These are phyloP conservation scores for Sminthopsis crassicaudata DNA, from an alignment of 2,113 vertebrate species.

Conservation along the genomic window DNA sequence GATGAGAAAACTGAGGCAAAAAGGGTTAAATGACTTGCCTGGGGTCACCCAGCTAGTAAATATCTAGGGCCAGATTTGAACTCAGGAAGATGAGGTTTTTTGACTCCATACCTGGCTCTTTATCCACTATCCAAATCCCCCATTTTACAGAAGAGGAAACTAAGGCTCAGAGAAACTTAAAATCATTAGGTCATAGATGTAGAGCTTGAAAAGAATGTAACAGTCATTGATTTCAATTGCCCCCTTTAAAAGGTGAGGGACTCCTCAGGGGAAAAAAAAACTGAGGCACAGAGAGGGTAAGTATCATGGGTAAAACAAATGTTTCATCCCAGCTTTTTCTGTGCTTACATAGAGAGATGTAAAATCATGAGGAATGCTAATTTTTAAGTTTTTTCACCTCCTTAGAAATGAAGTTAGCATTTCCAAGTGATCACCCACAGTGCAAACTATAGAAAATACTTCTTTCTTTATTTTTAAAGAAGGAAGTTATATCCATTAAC, in stretches of 20 bases:
- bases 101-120: too few species aligned
- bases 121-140: neutral
- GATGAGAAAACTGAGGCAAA: neutral
- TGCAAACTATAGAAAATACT: neutral
- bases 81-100: neutral
- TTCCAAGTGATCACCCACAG: neutral
- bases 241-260: neutral
- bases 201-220: neutral
- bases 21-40: too few species aligned
- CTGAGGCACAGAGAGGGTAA: neutral
- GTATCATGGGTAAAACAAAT: neutral
- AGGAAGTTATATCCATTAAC: neutral
- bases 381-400: neutral
- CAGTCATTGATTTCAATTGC: neutral
- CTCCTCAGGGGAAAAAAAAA: neutral
- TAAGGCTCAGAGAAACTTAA: neutral
- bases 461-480: neutral
- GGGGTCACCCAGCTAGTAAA: neutral
- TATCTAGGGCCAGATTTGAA: neutral
- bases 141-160: neutral
- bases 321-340: neutral
- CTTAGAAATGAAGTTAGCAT: neutral
- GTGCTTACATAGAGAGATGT: neutral
- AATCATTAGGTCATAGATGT: neutral
- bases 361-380: neutral